Evolutionary conservation across 1,140 invertebrate genomes (phyloP), one percentile per base, ranked within the genome.

Genomic region (Psix sp.): DNA sequence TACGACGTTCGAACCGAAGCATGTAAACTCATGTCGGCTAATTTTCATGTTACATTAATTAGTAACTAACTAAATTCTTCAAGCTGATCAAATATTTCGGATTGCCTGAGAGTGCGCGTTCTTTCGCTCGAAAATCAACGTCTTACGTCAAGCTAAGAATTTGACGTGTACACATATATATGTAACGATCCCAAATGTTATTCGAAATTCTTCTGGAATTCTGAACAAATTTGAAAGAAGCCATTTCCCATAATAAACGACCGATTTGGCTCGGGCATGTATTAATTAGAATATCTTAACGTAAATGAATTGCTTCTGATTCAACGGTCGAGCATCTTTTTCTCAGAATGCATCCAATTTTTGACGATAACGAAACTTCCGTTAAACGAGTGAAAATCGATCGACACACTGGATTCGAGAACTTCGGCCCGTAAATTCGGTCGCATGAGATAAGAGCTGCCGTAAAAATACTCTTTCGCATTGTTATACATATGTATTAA

Each of bases 251-350:
- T 54, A 35, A 35, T 35, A 67, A 67, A 49, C 38, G 26, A 67
- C 11, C 16, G 38, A 51, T 45, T 59, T 29, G 48, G 52, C 45
- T 57, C 33, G 35, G 18, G 46, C 33, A n/a, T 35, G 33, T 59
- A 68, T 68, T 52, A 59, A 59, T 68, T 68, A 59, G 54, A 68
- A 68, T 59, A 68, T 67, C 13, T 67, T 57, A 57, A 49, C 15
- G n/a, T 51, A 59, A 68, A 51, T 68, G 52, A 51, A 59, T 68
- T 68, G 39, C 31, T 52, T 51, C 31, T 45, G 52, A 59, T 45
- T 59, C 45, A 68, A 45, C 38, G 31, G 14, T 15, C 26, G 10
- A 57, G 11, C 18, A 35, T n/a, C 15, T 16, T 57, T 57, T 67
- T 67, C 52, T 36, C 5, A 43, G 63, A 67, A 67, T 36, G 52